Percentiles rank a stretch among this genome's conserved stretches.
These are phyloP conservation scores for Steatornis caripensis DNA, from an alignment of 2,113 vertebrate genomes.

Conservation along the genomic window DNA sequence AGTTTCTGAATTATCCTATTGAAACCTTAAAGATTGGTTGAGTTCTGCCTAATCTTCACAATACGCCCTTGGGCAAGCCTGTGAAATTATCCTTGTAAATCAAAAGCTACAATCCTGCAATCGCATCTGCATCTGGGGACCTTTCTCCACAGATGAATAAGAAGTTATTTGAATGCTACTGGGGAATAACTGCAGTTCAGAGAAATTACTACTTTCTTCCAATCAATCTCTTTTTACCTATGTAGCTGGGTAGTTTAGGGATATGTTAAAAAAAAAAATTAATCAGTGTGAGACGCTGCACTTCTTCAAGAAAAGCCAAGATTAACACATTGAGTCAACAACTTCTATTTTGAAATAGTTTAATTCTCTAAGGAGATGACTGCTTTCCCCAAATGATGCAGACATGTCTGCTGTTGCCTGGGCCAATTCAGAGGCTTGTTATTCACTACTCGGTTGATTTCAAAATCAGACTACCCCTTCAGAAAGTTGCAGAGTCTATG, in stretches of 20 bases:
- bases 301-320: conserved; percentile 17
- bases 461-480: conserved; percentile 50
- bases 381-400: conserved; percentile 5
- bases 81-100: neutral
- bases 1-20: neutral
- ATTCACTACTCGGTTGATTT: conserved; percentile 19
- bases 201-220: neutral
- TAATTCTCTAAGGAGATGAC: conserved; percentile 23
- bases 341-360: conserved; percentile 44
- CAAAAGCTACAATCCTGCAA: neutral
- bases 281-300: neutral
- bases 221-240: neutral
- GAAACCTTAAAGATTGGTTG: neutral
- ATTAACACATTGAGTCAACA: conserved; percentile 25
- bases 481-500: conserved; percentile 45
- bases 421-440: conserved; percentile 48
- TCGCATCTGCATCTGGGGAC: neutral
- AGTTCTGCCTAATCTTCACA: neutral
- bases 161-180: neutral
- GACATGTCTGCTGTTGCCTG: conserved; percentile 17
- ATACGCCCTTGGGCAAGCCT: neutral
- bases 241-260: neutral
- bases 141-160: neutral
- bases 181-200: neutral
- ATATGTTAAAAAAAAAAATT: neutral